phyloP scores from a whole-genome alignment of 1,140 invertebrate genomes.

The Lordiphosa stackelbergi region DNA sequence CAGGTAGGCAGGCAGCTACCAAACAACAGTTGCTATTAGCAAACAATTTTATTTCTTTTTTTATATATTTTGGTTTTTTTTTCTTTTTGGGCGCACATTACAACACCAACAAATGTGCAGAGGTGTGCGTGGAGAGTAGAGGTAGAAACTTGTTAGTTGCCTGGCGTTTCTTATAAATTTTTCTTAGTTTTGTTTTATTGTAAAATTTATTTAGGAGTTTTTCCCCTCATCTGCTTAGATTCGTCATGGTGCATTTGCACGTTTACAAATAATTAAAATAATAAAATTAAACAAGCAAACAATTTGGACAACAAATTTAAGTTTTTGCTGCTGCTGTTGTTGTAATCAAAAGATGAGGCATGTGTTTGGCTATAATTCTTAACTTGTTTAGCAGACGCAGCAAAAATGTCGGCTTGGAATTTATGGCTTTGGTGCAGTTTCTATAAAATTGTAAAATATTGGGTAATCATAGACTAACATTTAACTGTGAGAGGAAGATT shows the following conservation, averaged over 20 bases:
- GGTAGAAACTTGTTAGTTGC: slow-evolving; percentile 49
- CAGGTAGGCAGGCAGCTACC: slow-evolving; percentile 14
- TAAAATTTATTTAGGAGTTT: slow-evolving; percentile 27
- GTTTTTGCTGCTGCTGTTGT: slow-evolving; percentile 17
- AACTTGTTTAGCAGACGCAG: slow-evolving; percentile 32
- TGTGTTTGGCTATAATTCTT: slow-evolving; percentile 41
- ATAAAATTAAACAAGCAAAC: slow-evolving; percentile 57
- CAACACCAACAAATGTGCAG: slow-evolving; percentile 35
- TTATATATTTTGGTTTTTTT: slow-evolving; percentile 13
- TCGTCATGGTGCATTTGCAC: slow-evolving; percentile 41
- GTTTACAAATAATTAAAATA: slow-evolving; percentile 61
- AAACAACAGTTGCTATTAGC: slow-evolving; percentile 44
- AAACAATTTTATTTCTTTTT: slow-evolving; percentile 50
- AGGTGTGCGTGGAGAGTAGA: slow-evolving; percentile 11
- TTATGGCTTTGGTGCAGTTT: slow-evolving; percentile 38
- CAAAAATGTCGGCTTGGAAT: slow-evolving; percentile 40
- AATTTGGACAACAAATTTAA: slow-evolving; percentile 41
- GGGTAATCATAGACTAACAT: slow-evolving; percentile 6
- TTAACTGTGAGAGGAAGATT: not conserved
- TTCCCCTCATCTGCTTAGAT: slow-evolving; percentile 28
- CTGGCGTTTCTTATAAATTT: slow-evolving; percentile 26
- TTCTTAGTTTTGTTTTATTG: slow-evolving; percentile 1
- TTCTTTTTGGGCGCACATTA: slow-evolving; percentile 40
- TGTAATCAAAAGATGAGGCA: slow-evolving; percentile 20
- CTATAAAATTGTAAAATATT: slow-evolving; percentile 31